Conservation (phyloP, 2,888 invertebrate species). For the Eristalis tenax region DNA sequence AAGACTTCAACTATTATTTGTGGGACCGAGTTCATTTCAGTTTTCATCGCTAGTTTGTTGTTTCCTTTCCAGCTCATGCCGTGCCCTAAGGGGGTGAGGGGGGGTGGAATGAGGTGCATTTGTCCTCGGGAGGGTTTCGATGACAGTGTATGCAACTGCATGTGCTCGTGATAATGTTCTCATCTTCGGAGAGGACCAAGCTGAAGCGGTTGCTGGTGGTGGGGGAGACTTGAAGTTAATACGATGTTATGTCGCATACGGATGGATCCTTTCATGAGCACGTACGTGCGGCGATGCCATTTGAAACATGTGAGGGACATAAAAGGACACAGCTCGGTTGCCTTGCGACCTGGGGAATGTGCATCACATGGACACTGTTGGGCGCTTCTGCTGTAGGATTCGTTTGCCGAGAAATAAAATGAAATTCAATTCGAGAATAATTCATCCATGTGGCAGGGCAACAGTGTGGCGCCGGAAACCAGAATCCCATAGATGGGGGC, state of each 20-base stretch:
- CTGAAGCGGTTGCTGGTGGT: not conserved
- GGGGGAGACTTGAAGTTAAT: not conserved
- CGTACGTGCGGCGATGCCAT: not conserved
- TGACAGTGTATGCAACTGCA: not conserved
- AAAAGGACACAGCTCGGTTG: not conserved
- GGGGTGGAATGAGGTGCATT: not conserved
- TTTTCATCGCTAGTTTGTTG: slow-evolving; percentile 19
- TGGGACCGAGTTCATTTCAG: slow-evolving; percentile 1
- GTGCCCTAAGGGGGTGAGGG: not conserved
- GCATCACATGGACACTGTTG: not conserved
- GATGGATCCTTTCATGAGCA: not conserved
- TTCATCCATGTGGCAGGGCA: not conserved
- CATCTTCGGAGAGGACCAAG: not conserved
- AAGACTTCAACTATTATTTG: slow-evolving; percentile 14
- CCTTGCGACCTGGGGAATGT: not conserved
- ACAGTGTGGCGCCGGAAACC: not conserved
- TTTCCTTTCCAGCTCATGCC: not conserved
- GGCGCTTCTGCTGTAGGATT: not conserved
- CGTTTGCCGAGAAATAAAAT: not conserved
- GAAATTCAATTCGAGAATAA: not conserved
- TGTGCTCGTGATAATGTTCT: not conserved
- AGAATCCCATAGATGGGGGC: not conserved
- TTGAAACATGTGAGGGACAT: not conserved
- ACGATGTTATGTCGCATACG: not conserved
- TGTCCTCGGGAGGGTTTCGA: not conserved